Base-by-base conservation (phyloP, 2,888 invertebrate species). In the Drepanosiphum platanoidis region DNA sequence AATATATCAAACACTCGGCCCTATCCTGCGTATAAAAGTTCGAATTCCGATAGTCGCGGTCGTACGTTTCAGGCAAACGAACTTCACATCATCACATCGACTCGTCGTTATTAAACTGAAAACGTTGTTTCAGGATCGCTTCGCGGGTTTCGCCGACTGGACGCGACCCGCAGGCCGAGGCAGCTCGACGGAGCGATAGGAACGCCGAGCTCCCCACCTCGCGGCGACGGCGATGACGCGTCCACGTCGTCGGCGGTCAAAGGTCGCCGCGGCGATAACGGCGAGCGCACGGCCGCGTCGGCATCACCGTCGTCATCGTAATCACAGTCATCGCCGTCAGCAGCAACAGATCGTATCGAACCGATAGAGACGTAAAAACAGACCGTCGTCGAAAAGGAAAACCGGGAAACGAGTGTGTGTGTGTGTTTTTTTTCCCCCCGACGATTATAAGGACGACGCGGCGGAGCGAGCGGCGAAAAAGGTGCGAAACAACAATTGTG, bases 231-330 rank as follows among this genome's bases (percentile, higher is more conserved):
- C 42, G 36, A 72, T 58, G 70, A 52, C 52, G 70, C 52, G 71
- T 70, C n/a, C 39, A 81, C 36, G 83, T 36, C 36, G 83, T 36
- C 52, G 52, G 36, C 83, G 75, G 83, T 75, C 83, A 75, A 84
- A 84, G 75, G 83, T 52, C 75, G 66, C n/a, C n/a, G n/a, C n/a
- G n/a, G n/a, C n/a, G n/a, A n/a, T n/a, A n/a, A n/a, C 15, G 30
- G 46, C 30, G 83, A 84, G 75, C 64, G 74, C 66, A 32, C 61
- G 30, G 30, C 58, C 7, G 1, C 30, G 27, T 18, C 39, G 27
- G 32, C 74, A 52, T 9, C 32, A 9, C 15, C 52, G 32, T 32
- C 22, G 36, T 8, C 15, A 22, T 27, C n/a, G 3, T 22, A n/a
- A 9, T 61, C 27, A 39, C 34, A 8, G 71, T 18, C n/a, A 68